Conservation (phyloP, 2,888 invertebrate genomes). For the Dione vanillae region DNA sequence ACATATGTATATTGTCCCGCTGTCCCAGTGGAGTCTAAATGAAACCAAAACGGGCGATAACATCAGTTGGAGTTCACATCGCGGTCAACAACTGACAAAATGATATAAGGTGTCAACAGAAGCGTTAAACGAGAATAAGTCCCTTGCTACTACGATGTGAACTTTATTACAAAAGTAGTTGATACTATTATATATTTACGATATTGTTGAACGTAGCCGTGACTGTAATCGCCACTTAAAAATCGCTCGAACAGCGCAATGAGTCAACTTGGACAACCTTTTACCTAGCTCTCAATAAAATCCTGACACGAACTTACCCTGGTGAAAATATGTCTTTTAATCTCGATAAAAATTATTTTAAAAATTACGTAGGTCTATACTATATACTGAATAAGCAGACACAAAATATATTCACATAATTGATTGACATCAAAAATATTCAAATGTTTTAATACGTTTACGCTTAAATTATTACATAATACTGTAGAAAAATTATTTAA, state of each 20-base stretch:
- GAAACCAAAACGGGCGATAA: conserved; percentile 42
- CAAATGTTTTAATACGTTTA: neutral
- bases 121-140: conserved; percentile 29
- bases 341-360: conserved; percentile 66
- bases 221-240: conserved; percentile 62
- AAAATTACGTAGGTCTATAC: conserved; percentile 71
- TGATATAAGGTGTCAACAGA: conserved; percentile 43
- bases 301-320: conserved; percentile 68
- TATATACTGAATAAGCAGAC: conserved; percentile 72
- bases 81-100: conserved; percentile 43
- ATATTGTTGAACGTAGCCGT: conserved; percentile 42
- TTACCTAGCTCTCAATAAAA: conserved; percentile 57
- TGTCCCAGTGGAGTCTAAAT: conserved; percentile 36
- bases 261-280: conserved; percentile 52
- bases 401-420: conserved; percentile 60
- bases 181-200: conserved; percentile 31
- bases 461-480: neutral
- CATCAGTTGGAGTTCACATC: conserved; percentile 41
- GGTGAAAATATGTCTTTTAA: conserved; percentile 67
- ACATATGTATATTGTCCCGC: conserved; percentile 33
- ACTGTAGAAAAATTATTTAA: neutral
- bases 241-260: conserved; percentile 58
- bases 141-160: conserved; percentile 12
- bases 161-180: conserved; percentile 32
- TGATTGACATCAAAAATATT: conserved; percentile 11